A percentile compares a stretch with the other conserved stretches of the same genome.
Evolutionary conservation across 2,797 vertebrate genomes (phyloP).

Genomic region (Serranus cabrilla): DNA sequence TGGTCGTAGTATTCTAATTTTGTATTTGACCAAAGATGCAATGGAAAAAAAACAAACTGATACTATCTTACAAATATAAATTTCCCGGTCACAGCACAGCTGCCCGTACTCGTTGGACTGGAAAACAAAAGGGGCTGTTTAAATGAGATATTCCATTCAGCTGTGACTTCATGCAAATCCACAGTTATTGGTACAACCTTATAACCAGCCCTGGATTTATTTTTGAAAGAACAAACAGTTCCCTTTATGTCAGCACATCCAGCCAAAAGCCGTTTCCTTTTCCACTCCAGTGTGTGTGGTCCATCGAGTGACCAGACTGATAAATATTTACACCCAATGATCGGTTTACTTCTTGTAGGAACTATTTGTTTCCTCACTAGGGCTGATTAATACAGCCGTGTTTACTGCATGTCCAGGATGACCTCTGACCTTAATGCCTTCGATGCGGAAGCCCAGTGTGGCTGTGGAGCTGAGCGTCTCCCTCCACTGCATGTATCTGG

Average conservation of each 20-base stretch:
- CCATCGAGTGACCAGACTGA: conserved; percentile 16
- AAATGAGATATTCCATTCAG: conserved; percentile 27
- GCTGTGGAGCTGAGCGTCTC: conserved; percentile 93
- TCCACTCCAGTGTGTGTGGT: conserved; percentile 23
- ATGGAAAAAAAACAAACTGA: background rate
- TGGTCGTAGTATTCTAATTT: background rate
- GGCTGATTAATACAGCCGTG: background rate
- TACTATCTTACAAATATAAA: background rate
- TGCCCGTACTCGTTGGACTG: conserved; percentile 11
- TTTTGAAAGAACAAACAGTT: conserved; percentile 47
- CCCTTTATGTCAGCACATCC: conserved; percentile 13
- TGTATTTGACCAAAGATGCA: background rate
- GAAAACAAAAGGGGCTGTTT: conserved; percentile 20
- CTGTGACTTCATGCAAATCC: conserved; percentile 43
- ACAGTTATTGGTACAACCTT: conserved; percentile 4
- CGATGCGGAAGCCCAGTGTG: conserved; percentile 92
- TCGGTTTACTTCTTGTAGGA: conserved; percentile 29
- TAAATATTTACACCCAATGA: conserved; percentile 53
- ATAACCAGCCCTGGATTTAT: conserved; percentile 37
- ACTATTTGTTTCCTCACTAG: conserved; percentile 27
- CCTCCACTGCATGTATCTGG: conserved; percentile 96
- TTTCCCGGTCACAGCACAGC: background rate
- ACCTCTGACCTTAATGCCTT: conserved; percentile 91
- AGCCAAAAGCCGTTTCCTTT: conserved; percentile 22
- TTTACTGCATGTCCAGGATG: background rate